These are phyloP conservation scores for Smutsia gigantea DNA, from an alignment of 2,797 vertebrate genomes.

Conservation along the genomic window DNA sequence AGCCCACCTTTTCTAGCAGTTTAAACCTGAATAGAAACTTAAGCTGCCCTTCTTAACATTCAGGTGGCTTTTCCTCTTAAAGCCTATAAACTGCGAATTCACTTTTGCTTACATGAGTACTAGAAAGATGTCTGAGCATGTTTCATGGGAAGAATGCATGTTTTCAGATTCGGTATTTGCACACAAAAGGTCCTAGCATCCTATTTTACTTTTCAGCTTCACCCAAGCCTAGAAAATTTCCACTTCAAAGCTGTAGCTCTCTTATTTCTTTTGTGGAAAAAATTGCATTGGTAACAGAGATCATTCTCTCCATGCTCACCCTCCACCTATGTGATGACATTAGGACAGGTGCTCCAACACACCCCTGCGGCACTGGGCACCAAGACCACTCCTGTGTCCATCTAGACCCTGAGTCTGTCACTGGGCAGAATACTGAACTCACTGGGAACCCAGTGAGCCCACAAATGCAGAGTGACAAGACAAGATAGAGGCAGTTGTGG, in stretches of 20 bases:
- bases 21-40: conserved; percentile 52
- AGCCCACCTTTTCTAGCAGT: neutral
- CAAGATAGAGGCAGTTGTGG: neutral
- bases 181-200: conserved; percentile 66
- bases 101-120: conserved; percentile 47
- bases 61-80: neutral
- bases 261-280: conserved; percentile 41
- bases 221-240: conserved; percentile 67
- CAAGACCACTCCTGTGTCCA: neutral
- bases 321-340: neutral
- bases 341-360: neutral
- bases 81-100: conserved; percentile 5
- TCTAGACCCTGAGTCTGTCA: conserved; percentile 1
- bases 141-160: conserved; percentile 34
- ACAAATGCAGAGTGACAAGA: conserved; percentile 23
- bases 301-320: neutral
- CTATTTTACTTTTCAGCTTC: conserved; percentile 64
- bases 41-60: conserved; percentile 55
- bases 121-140: conserved; percentile 53
- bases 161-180: conserved; percentile 50
- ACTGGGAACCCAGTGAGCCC: neutral
- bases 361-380: neutral
- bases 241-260: conserved; percentile 63
- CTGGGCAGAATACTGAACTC: conserved; percentile 2
- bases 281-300: conserved; percentile 52